Conservation (phyloP, 2,888 invertebrate genomes). For the Zhuqinia jingwanae region DNA sequence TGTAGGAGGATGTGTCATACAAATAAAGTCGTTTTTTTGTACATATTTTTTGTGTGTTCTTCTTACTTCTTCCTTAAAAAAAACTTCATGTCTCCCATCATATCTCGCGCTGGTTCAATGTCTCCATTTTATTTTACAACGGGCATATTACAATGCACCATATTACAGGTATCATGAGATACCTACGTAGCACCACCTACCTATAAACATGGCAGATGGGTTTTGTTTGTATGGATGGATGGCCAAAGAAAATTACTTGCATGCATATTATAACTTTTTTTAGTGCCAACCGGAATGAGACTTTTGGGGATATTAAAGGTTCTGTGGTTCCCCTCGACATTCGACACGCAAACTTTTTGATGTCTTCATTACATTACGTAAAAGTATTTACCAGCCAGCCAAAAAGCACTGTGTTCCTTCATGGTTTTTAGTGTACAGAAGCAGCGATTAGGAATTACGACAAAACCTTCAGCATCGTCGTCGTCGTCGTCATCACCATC, state of each 20-base stretch:
- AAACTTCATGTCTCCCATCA: background rate
- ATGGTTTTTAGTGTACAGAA: slow-evolving; percentile 26
- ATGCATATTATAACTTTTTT: slow-evolving; percentile 53
- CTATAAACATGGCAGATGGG: too few relatives aligned
- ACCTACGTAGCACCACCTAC: too few relatives aligned
- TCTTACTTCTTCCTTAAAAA: background rate
- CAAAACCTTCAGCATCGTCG: slow-evolving; percentile 27
- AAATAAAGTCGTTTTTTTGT: slow-evolving; percentile 4
- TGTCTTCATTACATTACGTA: slow-evolving; percentile 75
- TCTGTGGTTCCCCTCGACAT: slow-evolving; percentile 79
- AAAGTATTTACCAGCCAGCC: slow-evolving; percentile 18
- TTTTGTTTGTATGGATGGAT: background rate
- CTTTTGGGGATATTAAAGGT: slow-evolving; percentile 76
- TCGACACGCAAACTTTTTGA: slow-evolving; percentile 78
- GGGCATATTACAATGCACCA: too few relatives aligned
- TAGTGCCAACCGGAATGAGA: slow-evolving; percentile 71
- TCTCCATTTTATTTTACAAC: slow-evolving; percentile 32
- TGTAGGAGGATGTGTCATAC: background rate
- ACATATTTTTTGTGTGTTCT: background rate
- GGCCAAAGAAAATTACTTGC: background rate
- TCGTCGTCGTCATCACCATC: slow-evolving; percentile 1
- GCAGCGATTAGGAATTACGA: slow-evolving; percentile 30
- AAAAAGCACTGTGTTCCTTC: background rate
- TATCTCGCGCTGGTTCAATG: slow-evolving; percentile 31
- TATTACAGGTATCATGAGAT: too few relatives aligned